Evolutionary conservation across 2,888 invertebrate genomes (phyloP).

Genomic region (Creontiades dilutus): DNA sequence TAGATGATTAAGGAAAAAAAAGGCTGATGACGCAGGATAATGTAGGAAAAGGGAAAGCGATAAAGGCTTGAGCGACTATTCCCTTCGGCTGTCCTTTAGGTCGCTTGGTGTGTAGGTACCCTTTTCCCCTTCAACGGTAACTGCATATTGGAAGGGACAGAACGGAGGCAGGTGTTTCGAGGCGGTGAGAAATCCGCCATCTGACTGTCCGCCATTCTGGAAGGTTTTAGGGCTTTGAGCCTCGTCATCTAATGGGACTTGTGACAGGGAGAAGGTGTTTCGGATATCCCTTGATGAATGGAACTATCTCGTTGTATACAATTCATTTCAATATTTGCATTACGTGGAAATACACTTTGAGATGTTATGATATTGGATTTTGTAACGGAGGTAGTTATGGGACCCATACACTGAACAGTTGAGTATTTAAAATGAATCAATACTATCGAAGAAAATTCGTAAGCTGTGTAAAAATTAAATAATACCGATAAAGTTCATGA

Average conservation of each 20-base stretch:
- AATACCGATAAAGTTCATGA: too few species aligned
- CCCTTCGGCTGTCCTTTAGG: slow-evolving; percentile 14
- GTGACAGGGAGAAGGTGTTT: slow-evolving; percentile 41
- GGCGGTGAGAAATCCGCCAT: background rate
- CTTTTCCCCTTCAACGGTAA: slow-evolving; percentile 20
- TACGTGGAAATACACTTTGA: too few species aligned
- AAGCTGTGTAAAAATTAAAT: too few species aligned
- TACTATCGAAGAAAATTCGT: too few species aligned
- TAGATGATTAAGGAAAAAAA: background rate
- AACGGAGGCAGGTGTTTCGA: background rate
- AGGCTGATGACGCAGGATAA: background rate
- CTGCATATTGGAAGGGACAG: slow-evolving; percentile 16
- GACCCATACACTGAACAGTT: too few species aligned
- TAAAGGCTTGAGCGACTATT: background rate
- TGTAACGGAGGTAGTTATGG: too few species aligned
- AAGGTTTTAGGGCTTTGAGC: slow-evolving; percentile 22
- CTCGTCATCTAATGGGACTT: slow-evolving; percentile 21
- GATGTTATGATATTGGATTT: too few species aligned
- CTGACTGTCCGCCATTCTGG: background rate
- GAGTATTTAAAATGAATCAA: too few species aligned
- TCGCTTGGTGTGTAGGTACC: too few species aligned
- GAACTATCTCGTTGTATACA: background rate
- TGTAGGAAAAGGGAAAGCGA: background rate
- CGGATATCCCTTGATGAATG: slow-evolving; percentile 27
- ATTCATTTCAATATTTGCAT: background rate